Base-by-base conservation (phyloP, 2,113 vertebrate genomes). In the Corynorhinus townsendii region DNA sequence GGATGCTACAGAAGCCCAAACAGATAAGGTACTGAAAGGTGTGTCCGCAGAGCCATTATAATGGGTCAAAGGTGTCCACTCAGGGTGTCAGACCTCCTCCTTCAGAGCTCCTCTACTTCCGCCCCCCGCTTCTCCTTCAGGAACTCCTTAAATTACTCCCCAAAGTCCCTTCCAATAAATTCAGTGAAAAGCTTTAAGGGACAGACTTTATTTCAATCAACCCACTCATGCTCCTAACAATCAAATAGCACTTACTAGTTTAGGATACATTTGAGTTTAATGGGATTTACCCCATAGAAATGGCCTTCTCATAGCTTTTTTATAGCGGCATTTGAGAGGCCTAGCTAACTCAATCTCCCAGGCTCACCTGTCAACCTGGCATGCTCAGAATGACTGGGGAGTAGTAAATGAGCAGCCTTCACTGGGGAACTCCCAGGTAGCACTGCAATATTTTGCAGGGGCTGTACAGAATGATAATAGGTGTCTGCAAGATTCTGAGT, bases 241-340 rank as follows among this genome's bases (percentile, higher is more conserved):
- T 85, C 45, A 81, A 95, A 90, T 0, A 40, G n/a, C 20, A 33
- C 68, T 90, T 89, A 96, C 86, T n/a, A 94, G 62, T 92, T 97
- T 43, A 92, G 82, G 86, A 83, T 33, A 19, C 2, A 43, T 47
- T 89, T 85, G 77, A n/a, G 43, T 92, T 97, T 97, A 86, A 97
- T 89, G 49, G 45, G 35, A 95, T 95, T 90, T 94, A 95, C 91
- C 68, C 40, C 73, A 62, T 93, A 80, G 83, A 89, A 97, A 96
- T 59, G 93, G 43, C 64, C 66, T 86, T 90, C 56, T 89, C 77
- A 54, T 66, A 9, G 5, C 56, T 90, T 93, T 87, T 96, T 3
- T 86, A 72, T 6, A 73, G 82, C 5, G 0, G 40, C 52, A 62
- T 92, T 2, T 87, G 47, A 93, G 76, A 0, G 9, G 38, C 15